phyloP scores from a whole-genome alignment of 2,888 invertebrate genomes.

The Lepeophtheirus nordmannii region DNA sequence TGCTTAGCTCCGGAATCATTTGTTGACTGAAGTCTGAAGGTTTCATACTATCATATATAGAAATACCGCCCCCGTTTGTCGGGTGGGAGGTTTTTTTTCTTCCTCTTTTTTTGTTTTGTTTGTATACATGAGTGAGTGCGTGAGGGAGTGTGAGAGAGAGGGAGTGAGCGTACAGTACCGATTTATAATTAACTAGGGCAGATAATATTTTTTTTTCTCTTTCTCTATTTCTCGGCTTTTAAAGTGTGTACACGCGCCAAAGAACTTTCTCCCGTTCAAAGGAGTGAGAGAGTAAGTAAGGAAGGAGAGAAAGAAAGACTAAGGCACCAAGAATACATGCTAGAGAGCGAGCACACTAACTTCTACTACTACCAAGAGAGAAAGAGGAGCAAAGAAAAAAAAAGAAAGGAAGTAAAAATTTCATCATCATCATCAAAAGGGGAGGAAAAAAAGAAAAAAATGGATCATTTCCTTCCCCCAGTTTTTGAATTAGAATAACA shows the following conservation, averaged over 20 bases:
- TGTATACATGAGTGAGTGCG: too few relatives aligned
- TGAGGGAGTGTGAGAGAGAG: too few relatives aligned
- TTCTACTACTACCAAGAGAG: not conserved
- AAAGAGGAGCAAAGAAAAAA: not conserved
- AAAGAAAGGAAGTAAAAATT: conserved; percentile 1
- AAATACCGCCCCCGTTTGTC: conserved; percentile 2
- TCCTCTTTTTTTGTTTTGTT: not conserved
- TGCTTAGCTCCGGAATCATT: not conserved
- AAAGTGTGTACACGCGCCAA: too few relatives aligned
- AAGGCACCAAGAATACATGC: not conserved
- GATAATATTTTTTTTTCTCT: too few relatives aligned
- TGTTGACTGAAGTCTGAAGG: not conserved
- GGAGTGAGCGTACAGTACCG: not conserved
- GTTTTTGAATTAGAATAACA: too few relatives aligned
- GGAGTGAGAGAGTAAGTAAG: too few relatives aligned
- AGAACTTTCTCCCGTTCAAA: too few relatives aligned
- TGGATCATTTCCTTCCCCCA: not conserved
- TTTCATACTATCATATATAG: not conserved
- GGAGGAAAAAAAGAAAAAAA: not conserved
- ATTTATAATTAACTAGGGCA: not conserved
- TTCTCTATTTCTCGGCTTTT: too few relatives aligned
- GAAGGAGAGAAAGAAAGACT: not conserved
- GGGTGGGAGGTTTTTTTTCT: not conserved
- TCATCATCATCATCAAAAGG: not conserved
- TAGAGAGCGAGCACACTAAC: not conserved